These are phyloP conservation scores for Apamea epomidion DNA, from an alignment of 2,888 invertebrate genomes.

Conservation along the genomic window DNA sequence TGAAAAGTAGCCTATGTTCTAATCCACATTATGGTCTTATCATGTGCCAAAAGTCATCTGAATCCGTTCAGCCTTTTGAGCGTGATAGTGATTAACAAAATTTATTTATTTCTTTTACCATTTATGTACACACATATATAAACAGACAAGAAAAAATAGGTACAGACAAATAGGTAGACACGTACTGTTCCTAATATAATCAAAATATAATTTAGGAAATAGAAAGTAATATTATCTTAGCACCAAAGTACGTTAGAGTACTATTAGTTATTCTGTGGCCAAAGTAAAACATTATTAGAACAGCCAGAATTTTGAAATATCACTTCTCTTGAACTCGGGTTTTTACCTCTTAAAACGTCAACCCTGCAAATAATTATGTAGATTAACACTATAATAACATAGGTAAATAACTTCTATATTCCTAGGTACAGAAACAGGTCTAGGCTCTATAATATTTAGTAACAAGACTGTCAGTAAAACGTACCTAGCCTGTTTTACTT, in stretches of 20 bases:
- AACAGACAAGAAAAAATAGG: no score
- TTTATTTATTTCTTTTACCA: no score
- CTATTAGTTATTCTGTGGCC: no score
- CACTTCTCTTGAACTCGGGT: no score
- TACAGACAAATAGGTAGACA: no score
- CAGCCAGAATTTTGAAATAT: background rate
- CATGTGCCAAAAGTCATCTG: background rate
- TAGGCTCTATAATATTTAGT: slow-evolving; percentile 27
- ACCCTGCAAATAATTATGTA: background rate
- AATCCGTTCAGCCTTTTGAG: background rate
- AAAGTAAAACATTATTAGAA: background rate
- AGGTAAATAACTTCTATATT: slow-evolving; percentile 9
- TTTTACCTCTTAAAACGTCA: slow-evolving; percentile 1
- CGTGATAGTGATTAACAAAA: background rate
- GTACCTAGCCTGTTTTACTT: slow-evolving; percentile 51
- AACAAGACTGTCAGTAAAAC: background rate
- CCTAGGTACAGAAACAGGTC: slow-evolving; percentile 31
- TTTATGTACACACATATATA: no score
- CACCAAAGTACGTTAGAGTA: no score
- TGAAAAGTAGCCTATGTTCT: no score
- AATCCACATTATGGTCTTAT: background rate
- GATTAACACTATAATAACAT: slow-evolving; percentile 1
- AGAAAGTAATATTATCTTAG: background rate
- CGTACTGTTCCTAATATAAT: no score
- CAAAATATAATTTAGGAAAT: no score